Conservation (phyloP, 2,888 invertebrate species). For the Sthenelais limicola region DNA sequence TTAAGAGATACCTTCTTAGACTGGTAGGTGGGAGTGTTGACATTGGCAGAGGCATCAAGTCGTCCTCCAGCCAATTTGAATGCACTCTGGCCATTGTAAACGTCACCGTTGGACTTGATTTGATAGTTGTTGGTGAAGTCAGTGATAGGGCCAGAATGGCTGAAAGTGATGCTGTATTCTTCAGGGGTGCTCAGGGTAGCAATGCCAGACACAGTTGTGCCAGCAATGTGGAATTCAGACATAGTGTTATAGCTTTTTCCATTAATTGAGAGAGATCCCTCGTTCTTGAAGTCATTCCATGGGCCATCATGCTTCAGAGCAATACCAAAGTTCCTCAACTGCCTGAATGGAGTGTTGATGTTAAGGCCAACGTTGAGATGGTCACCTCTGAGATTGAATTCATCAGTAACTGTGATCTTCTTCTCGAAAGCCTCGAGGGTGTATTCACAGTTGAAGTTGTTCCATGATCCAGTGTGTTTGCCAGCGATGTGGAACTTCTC, state of each 20-base stretch:
- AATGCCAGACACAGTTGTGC: not conserved
- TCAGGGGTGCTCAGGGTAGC: not conserved
- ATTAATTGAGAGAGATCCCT: constrained; percentile 39
- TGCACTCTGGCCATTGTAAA: not conserved
- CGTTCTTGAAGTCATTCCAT: constrained; percentile 40
- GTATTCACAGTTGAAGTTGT: constrained; percentile 43
- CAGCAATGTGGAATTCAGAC: not conserved
- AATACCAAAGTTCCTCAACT: constrained; percentile 5
- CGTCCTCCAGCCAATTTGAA: constrained; percentile 20
- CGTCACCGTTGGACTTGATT: constrained; percentile 1
- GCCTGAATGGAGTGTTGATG: constrained; percentile 25
- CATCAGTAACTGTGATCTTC: constrained; percentile 19
- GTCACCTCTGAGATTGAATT: constrained; percentile 27
- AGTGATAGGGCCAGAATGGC: constrained; percentile 12
- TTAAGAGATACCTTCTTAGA: not conserved
- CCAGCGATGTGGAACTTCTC: constrained; percentile 18
- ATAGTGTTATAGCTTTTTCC: constrained; percentile 4
- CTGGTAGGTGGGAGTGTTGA: constrained; percentile 19
- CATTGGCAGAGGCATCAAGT: not conserved
- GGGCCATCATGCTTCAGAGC: constrained; percentile 40
- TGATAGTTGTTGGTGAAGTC: constrained; percentile 40
- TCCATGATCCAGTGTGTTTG: constrained; percentile 45
- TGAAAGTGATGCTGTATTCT: constrained; percentile 20
- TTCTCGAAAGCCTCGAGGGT: not conserved
- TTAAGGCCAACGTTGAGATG: constrained; percentile 17